Conservation (phyloP, 1,140 invertebrate genomes). For the Pseudobourletiella spinata region DNA sequence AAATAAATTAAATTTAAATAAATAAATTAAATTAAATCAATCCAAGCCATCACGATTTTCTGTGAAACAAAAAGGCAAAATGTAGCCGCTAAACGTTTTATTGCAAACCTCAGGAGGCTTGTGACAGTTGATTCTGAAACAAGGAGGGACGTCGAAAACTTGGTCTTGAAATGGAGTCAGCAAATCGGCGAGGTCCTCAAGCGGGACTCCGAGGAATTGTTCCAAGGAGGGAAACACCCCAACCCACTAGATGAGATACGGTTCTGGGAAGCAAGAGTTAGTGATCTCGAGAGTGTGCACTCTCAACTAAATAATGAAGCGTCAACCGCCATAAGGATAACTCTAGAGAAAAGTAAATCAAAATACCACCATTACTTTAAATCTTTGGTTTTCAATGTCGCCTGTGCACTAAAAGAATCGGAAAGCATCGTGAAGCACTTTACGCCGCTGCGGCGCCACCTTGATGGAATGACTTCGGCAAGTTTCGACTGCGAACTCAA, state of each 20-base stretch:
- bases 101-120: no score
- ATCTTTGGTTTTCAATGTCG: constrained; percentile 67
- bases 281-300: constrained; percentile 78
- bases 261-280: constrained; percentile 43
- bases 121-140: no score
- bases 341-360: constrained; percentile 78
- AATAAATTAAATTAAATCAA: no score
- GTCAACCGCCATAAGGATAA: constrained; percentile 38
- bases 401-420: constrained; percentile 77
- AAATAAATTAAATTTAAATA: no score
- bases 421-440: constrained; percentile 81
- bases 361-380: constrained; percentile 89
- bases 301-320: constrained; percentile 69
- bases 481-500: constrained; percentile 48
- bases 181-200: constrained; percentile 86
- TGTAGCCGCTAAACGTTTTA: no score
- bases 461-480: background rate
- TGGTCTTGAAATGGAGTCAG: constrained; percentile 89
- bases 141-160: constrained; percentile 77
- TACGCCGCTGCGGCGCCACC: constrained; percentile 65
- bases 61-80: no score
- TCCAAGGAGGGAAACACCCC: constrained; percentile 65
- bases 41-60: no score
- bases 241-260: constrained; percentile 55
- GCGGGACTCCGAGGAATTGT: constrained; percentile 69